These are phyloP conservation scores for Pseudococcus viburni DNA, from an alignment of 2,888 invertebrate genomes.

Conservation along the genomic window DNA sequence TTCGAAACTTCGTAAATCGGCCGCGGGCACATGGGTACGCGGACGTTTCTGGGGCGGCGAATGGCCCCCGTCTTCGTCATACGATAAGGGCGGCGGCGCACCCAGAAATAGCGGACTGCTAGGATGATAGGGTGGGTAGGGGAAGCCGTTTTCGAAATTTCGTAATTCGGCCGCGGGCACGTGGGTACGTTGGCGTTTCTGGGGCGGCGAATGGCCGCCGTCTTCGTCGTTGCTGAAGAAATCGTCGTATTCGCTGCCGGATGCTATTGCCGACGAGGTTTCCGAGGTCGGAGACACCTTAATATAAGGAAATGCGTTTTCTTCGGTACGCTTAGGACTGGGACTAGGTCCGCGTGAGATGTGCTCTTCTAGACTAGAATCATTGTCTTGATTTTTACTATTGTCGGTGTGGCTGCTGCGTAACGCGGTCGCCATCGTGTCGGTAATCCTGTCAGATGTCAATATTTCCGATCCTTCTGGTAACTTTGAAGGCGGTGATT, in stretches of 20 bases:
- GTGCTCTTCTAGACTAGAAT: slow-evolving; percentile 64
- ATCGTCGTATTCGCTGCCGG: slow-evolving; percentile 62
- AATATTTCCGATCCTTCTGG: slow-evolving; percentile 74
- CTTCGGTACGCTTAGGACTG: slow-evolving; percentile 40
- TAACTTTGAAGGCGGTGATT: slow-evolving; percentile 94
- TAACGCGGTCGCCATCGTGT: slow-evolving; percentile 69
- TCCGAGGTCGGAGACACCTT: slow-evolving; percentile 59
- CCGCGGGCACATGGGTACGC: slow-evolving; percentile 49
- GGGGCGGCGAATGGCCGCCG: slow-evolving; percentile 68
- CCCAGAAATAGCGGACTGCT: slow-evolving; percentile 21
- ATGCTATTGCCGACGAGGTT: slow-evolving; percentile 62
- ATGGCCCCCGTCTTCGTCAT: slow-evolving; percentile 70
- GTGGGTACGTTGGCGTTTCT: slow-evolving; percentile 45
- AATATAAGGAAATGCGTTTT: slow-evolving; percentile 13
- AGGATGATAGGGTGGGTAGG: slow-evolving; percentile 62
- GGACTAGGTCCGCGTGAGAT: slow-evolving; percentile 60
- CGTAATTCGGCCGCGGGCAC: slow-evolving; percentile 49
- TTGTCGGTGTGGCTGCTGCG: slow-evolving; percentile 21
- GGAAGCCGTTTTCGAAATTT: slow-evolving; percentile 64
- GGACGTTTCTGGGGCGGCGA: slow-evolving; percentile 63
- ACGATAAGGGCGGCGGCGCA: not conserved
- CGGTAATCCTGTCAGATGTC: slow-evolving; percentile 72
- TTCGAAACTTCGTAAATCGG: slow-evolving; percentile 60
- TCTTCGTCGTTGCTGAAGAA: slow-evolving; percentile 71
- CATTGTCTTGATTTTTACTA: slow-evolving; percentile 51